A percentile compares a stretch with the other conserved stretches of the same genome.
phyloP scores from a whole-genome alignment of 2,797 vertebrate genomes.

The Rhynchonycteris naso region DNA sequence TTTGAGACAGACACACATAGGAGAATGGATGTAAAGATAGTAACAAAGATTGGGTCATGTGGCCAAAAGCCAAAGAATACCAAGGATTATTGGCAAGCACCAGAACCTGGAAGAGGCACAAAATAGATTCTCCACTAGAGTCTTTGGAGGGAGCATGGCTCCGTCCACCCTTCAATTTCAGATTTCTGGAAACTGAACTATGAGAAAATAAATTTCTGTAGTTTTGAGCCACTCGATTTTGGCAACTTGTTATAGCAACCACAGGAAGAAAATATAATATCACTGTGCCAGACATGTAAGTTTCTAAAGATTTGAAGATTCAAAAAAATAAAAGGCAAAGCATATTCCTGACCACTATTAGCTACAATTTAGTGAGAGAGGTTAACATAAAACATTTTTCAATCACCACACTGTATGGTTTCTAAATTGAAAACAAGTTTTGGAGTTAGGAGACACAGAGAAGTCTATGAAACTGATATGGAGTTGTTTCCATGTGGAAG shows the following conservation, averaged over 20 bases:
- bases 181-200: constrained; percentile 13
- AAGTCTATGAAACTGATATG: not conserved
- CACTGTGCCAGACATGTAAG: not conserved
- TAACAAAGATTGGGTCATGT: not conserved
- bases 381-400: not conserved
- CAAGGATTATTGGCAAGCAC: not conserved
- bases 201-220: not conserved
- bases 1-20: not conserved
- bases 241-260: not conserved
- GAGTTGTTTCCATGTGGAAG: not conserved
- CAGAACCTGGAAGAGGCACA: not conserved
- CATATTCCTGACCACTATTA: not conserved
- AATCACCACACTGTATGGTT: not conserved
- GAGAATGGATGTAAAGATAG: not conserved
- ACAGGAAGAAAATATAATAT: not conserved
- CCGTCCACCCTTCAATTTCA: not conserved
- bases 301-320: not conserved
- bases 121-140: not conserved
- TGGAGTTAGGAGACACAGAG: not conserved
- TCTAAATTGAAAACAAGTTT: not conserved
- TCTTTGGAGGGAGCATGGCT: not conserved
- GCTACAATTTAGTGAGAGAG: not conserved
- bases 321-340: not conserved
- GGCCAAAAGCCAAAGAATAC: not conserved
- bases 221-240: not conserved